Conservation (phyloP, 2,888 invertebrate genomes). For the Luperina nickerlii region DNA sequence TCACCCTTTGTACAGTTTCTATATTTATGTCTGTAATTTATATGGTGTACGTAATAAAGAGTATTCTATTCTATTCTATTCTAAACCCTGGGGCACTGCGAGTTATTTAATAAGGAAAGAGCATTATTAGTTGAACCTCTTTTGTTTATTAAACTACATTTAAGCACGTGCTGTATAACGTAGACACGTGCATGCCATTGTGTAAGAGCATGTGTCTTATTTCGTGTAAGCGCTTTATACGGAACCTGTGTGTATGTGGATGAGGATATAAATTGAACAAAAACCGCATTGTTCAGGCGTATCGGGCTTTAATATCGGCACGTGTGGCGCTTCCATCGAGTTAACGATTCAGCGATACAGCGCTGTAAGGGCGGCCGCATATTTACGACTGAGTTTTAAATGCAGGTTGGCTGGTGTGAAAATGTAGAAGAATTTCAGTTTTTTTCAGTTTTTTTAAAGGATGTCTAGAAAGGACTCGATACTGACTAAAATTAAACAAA, state of each 20-base stretch:
- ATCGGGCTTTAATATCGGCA: constrained; percentile 66
- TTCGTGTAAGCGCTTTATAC: background rate
- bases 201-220: constrained; percentile 4
- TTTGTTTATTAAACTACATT: background rate
- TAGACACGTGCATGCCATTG: background rate
- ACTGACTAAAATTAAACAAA: background rate
- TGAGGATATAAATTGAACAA: constrained; percentile 59
- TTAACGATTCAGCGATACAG: constrained; percentile 64
- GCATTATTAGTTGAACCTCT: background rate
- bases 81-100: too few species aligned
- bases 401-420: background rate
- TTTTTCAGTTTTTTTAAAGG: too few species aligned
- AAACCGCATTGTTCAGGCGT: constrained; percentile 65
- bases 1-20: too few species aligned
- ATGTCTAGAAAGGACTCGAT: background rate
- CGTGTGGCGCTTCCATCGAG: constrained; percentile 59
- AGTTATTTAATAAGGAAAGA: background rate
- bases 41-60: too few species aligned
- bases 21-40: too few species aligned
- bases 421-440: too few species aligned
- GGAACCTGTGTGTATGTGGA: constrained; percentile 1
- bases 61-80: too few species aligned
- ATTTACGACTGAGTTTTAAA: constrained; percentile 17
- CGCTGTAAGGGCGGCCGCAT: constrained; percentile 38
- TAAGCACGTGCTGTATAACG: constrained; percentile 2